Evolutionary conservation across 1,140 invertebrate genomes (phyloP), one percentile per base, ranked within the genome.

Genomic region (Episyrphus balteatus): DNA sequence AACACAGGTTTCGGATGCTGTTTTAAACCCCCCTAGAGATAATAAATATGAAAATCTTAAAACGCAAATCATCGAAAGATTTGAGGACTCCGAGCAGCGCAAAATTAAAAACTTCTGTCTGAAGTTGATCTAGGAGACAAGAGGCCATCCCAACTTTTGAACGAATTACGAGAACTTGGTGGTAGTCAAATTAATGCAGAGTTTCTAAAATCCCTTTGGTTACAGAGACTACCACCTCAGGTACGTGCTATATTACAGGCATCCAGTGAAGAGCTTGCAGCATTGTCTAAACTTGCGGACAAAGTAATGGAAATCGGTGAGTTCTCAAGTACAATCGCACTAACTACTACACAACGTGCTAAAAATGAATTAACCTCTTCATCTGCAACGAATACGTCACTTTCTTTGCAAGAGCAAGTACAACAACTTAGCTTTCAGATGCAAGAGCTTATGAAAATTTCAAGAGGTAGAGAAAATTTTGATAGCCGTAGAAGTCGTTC

Each of bases 141-240:
- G 14, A 53, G 51, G 21, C 60, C 56, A 12, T 55, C 55, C 14
- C 44, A 55, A 14, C 41, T 58, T 0, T 50, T 56, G 1, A 34
- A 52, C 13, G 45, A 54, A 17, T 55, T 62, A 52, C 37, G 42
- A 38, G 30, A 41, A 1, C 32, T 57, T 1, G 51, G 57, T 1
- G 50, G 42, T 10, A 45, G 33, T 14, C 33, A 17, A 2, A 19
- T 54, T 2, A 18, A 38, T 0, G 53, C 55, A 3, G 48, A 52
- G 5, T 26, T 52, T n/a, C 31, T 58, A 6, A 51, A 54, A 19
- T 44, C 44, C 5, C 38, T 53, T 2, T 57, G 55, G 55, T 15
- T 54, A 9, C 37, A 54, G 21, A 49, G 44, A 1, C 33, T 55
- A 13, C 49, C 51, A 1, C 13, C 32, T 5, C 12, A 34, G 1